Base-by-base conservation (phyloP, 2,797 vertebrate genomes). In the Buphagus erythrorhynchus region DNA sequence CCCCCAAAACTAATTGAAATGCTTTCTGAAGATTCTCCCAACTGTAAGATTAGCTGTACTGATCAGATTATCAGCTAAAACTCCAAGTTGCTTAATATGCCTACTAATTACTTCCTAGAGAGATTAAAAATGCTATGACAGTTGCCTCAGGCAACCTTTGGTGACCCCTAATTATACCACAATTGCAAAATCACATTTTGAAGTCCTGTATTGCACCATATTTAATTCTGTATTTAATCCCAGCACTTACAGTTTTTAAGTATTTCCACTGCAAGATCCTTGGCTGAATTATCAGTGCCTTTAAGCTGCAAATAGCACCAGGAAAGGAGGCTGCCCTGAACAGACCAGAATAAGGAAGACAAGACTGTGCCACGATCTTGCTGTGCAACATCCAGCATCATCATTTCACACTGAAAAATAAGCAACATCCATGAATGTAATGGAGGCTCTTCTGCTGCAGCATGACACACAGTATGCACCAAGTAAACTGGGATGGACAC, bases 261-360 rank as follows among this genome's bases (percentile, higher is more conserved):
- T 94, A 99, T 98, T 94, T 99, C 97, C 91, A 97, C 92, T 61
- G 99, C 99, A 71, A 99, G 98, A n/a, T 98, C 98, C 95, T 98
- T 97, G 28, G 98, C 62, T 33, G 93, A 80, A 16, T 93, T 29
- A 31, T 98, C 93, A 3, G 97, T 98, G 69, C 98, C 98, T 98
- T 99, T 99, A 43, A 99, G 98, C 84, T 99, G 99, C 94, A 99
- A 98, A 98, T 99, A 99, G 97, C 99, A 99, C 99, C 99, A 99
- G 46, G 99, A 99, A 4, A 99, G 98, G 77, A 99, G 98, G 94
- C 99, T 99, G 46, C 99, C 99, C 96, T 99, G 99, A 65, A 99
- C 99, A 49, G 99, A 99, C 99, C 99, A 99, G 97, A 99, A 99
- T 71, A 99, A 96, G 65, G 99, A 99, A 92, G 99, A 98, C 90